These are phyloP conservation scores for Salticus scenicus DNA, from an alignment of 2,888 invertebrate species.

Conservation along the genomic window DNA sequence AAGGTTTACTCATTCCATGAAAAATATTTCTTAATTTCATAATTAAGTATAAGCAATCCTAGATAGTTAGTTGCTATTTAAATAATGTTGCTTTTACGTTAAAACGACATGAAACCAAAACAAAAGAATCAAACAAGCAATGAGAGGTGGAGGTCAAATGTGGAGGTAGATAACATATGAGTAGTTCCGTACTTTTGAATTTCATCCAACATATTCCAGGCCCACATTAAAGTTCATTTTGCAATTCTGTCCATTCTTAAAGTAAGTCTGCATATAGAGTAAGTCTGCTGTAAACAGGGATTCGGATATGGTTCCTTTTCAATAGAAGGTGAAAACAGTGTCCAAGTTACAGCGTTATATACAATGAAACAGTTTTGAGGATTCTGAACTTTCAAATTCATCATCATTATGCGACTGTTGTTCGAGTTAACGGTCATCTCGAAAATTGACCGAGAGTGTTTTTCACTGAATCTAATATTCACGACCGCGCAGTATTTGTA, in stretches of 20 bases:
- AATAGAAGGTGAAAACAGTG: not conserved
- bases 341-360: not conserved
- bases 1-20: too few relatives aligned
- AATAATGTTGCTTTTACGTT: too few relatives aligned
- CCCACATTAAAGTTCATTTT: not conserved
- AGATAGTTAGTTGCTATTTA: too few relatives aligned
- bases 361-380: not conserved
- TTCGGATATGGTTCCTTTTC: not conserved
- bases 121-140: too few relatives aligned
- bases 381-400: not conserved
- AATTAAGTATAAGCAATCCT: too few relatives aligned
- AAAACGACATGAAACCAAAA: too few relatives aligned
- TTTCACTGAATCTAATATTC: conserved; percentile 4
- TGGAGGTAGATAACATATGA: not conserved
- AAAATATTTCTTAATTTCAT: too few relatives aligned
- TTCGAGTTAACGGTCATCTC: not conserved
- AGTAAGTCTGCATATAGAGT: not conserved
- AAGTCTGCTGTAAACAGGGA: not conserved
- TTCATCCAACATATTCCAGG: not conserved
- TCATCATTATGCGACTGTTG: not conserved
- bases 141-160: too few relatives aligned
- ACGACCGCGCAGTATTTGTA: conserved; percentile 71
- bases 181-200: not conserved
- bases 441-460: not conserved
- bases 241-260: not conserved